Percentiles rank a stretch among this genome's conserved stretches.
Conservation (phyloP, 2,888 invertebrate genomes). For the Dicranocentrus wangi region DNA sequence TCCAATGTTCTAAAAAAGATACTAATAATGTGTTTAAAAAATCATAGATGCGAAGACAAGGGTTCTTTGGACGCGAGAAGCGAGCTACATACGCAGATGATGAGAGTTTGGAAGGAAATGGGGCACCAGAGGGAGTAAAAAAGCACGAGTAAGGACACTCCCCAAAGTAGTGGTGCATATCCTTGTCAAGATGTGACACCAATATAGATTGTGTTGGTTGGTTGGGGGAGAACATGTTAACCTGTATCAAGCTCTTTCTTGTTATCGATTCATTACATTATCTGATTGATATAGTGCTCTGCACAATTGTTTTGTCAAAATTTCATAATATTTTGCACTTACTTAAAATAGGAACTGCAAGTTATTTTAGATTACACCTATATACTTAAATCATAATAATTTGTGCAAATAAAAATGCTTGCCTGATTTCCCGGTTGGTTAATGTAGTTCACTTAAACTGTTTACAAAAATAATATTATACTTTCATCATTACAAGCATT, state of each 20-base stretch:
- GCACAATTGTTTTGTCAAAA: neutral
- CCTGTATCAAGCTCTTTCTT: constrained; percentile 43
- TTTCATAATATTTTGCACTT: constrained; percentile 12
- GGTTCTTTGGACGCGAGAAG: constrained; percentile 69
- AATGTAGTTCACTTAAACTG: too few relatives aligned
- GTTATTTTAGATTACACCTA: constrained; percentile 13
- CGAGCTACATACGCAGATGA: constrained; percentile 46
- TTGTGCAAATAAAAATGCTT: neutral
- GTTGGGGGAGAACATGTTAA: constrained; percentile 45
- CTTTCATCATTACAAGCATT: too few relatives aligned
- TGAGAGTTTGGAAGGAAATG: constrained; percentile 17
- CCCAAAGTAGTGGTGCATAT: constrained; percentile 40
- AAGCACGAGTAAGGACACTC: constrained; percentile 27
- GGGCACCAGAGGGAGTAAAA: constrained; percentile 6
- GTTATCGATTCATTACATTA: neutral
- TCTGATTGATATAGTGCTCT: neutral
- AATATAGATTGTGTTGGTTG: constrained; percentile 24
- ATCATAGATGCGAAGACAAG: constrained; percentile 58
- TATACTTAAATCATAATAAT: neutral
- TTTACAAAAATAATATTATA: too few relatives aligned
- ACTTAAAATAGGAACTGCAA: constrained; percentile 8
- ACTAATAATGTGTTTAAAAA: too few relatives aligned
- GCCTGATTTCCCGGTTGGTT: too few relatives aligned
- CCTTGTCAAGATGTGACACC: constrained; percentile 26
- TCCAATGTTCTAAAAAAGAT: too few relatives aligned